Conservation (phyloP, 1,140 invertebrate genomes). For the Camponotus floridanus region DNA sequence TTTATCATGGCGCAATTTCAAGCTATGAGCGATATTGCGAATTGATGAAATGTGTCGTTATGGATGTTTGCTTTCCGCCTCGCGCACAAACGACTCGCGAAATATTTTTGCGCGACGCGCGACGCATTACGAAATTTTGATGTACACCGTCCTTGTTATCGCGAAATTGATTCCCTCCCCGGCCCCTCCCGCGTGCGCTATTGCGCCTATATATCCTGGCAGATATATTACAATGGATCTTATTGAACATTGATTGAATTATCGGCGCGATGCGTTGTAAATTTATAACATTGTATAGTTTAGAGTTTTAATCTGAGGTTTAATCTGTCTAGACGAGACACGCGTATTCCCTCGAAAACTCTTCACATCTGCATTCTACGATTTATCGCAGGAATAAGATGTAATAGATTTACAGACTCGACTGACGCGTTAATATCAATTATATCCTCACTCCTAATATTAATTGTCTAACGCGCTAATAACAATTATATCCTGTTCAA, state of each 20-base stretch:
- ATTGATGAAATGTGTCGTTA: conserved; percentile 63
- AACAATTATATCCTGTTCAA: background rate
- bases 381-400: background rate
- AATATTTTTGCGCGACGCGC: conserved; percentile 55
- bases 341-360: no score
- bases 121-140: conserved; percentile 57
- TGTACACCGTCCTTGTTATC: conserved; percentile 49
- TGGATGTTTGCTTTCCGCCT: conserved; percentile 63
- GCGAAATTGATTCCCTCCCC: conserved; percentile 32
- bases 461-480: background rate
- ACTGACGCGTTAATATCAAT: background rate
- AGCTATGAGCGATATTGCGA: conserved; percentile 62
- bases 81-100: conserved; percentile 60
- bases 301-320: conserved; percentile 27
- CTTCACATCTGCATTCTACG: background rate
- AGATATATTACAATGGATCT: conserved; percentile 47
- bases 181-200: background rate
- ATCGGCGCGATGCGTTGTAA: conserved; percentile 13
- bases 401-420: background rate
- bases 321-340: background rate
- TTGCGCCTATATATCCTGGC: background rate
- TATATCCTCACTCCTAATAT: background rate
- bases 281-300: conserved; percentile 45
- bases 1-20: conserved; percentile 65
- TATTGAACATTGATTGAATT: conserved; percentile 60